Conservation (phyloP, 2,888 invertebrate genomes). For the Cataglyphis albicans region DNA sequence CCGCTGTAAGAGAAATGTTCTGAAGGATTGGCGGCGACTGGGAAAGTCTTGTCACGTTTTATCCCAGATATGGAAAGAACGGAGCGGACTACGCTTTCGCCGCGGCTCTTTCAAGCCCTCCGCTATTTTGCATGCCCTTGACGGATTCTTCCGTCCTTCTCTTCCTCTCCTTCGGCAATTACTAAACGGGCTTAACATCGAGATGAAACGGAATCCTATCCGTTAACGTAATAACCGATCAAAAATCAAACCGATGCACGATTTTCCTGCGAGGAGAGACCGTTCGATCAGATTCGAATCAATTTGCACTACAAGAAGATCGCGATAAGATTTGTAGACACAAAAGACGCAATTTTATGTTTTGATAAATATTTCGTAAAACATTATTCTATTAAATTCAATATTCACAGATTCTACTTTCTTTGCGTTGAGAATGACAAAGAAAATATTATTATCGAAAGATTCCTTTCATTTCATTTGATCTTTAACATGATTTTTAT, state of each 20-base stretch:
- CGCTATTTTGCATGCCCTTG: conserved; percentile 20
- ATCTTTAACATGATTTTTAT: background rate
- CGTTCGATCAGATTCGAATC: background rate
- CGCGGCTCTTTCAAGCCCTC: background rate
- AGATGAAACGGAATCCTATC: conserved; percentile 62
- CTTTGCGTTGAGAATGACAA: too few species aligned
- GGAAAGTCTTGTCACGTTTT: conserved; percentile 45
- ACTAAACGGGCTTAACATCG: conserved; percentile 65
- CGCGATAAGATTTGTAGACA: background rate
- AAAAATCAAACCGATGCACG: conserved; percentile 56
- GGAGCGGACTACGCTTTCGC: background rate
- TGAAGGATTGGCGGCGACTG: background rate
- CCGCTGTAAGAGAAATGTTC: conserved; percentile 72
- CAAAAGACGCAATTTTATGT: background rate
- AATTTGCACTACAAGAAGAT: background rate
- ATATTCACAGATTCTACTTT: too few species aligned
- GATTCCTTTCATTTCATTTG: background rate
- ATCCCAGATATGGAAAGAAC: background rate
- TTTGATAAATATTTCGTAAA: background rate
- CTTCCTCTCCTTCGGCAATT: conserved; percentile 66
- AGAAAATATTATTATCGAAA: background rate
- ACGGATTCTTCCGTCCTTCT: conserved; percentile 16
- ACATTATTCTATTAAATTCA: background rate
- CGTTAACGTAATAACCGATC: conserved; percentile 62
- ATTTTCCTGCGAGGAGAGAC: background rate